phyloP scores from a whole-genome alignment of 2,888 invertebrate species.

The Eledona agricola region DNA sequence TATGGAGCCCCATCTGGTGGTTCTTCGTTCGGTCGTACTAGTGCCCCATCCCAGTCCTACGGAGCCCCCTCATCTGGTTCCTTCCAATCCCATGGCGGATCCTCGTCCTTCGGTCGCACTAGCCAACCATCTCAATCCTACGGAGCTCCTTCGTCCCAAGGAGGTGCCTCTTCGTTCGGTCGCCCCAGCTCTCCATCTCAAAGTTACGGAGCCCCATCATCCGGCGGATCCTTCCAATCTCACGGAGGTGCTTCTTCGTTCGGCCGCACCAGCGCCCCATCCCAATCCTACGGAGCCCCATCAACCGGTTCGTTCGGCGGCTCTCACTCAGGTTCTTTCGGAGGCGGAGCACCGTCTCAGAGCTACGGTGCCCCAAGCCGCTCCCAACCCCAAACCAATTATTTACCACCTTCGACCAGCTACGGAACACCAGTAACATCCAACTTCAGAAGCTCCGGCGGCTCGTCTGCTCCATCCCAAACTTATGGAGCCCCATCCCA shows the following conservation, averaged over 20 bases:
- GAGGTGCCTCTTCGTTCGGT: constrained; percentile 57
- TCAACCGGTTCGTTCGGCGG: constrained; percentile 41
- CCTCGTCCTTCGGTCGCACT: too few relatives aligned
- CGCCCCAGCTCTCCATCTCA: constrained; percentile 45
- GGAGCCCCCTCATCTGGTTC: constrained; percentile 55
- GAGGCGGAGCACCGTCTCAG: constrained; percentile 46
- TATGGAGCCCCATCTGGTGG: constrained; percentile 54
- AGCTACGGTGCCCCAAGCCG: constrained; percentile 52
- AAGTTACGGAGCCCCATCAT: constrained; percentile 57
- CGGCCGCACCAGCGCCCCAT: constrained; percentile 48
- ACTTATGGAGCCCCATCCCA: constrained; percentile 58
- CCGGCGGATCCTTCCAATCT: constrained; percentile 34
- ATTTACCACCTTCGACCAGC: constrained; percentile 52
- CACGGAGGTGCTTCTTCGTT: constrained; percentile 67
- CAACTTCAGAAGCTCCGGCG: constrained; percentile 6
- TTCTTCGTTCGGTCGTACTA: constrained; percentile 58
- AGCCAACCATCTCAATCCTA: constrained; percentile 48
- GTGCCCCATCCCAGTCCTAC: constrained; percentile 57
- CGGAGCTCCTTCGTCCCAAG: constrained; percentile 57
- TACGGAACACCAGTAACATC: constrained; percentile 28
- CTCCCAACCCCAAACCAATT: constrained; percentile 51
- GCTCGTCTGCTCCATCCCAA: constrained; percentile 49
- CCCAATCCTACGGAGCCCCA: constrained; percentile 61
- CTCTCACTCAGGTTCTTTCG: constrained; percentile 35
- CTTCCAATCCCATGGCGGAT: constrained; percentile 21